Conservation (phyloP, 2,797 vertebrate genomes). For the Pipistrellus pygmaeus region DNA sequence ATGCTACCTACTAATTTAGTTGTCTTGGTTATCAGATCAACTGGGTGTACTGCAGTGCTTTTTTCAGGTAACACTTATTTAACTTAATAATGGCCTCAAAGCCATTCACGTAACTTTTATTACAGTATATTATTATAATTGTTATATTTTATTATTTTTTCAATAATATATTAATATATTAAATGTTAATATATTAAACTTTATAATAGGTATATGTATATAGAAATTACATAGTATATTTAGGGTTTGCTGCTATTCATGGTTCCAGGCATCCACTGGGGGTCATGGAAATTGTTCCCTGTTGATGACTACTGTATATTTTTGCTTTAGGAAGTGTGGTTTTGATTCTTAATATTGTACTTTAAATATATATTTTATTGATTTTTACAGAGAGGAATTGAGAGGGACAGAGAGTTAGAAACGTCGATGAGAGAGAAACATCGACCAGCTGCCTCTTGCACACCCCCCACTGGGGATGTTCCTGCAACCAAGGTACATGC, state of each 20-base stretch:
- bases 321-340: conserved; percentile 44
- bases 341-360: conserved; percentile 52
- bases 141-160: background rate
- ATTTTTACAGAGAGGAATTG: too few relatives aligned
- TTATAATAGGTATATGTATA: background rate
- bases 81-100: background rate
- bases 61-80: background rate
- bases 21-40: background rate
- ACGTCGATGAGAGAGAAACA: too few relatives aligned
- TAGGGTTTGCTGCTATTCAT: background rate
- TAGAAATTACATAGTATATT: too few relatives aligned
- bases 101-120: background rate
- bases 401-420: too few relatives aligned
- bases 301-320: background rate
- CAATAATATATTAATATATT: background rate
- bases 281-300: background rate
- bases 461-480: too few relatives aligned
- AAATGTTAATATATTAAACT: background rate
- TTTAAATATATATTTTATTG: too few relatives aligned
- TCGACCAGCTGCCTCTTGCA: too few relatives aligned
- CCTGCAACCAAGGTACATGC: too few relatives aligned
- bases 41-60: background rate
- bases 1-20: too few relatives aligned
- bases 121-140: background rate
- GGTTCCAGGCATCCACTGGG: background rate